Conservation (phyloP, 2,888 invertebrate species). For the Phaonia tiefii region DNA sequence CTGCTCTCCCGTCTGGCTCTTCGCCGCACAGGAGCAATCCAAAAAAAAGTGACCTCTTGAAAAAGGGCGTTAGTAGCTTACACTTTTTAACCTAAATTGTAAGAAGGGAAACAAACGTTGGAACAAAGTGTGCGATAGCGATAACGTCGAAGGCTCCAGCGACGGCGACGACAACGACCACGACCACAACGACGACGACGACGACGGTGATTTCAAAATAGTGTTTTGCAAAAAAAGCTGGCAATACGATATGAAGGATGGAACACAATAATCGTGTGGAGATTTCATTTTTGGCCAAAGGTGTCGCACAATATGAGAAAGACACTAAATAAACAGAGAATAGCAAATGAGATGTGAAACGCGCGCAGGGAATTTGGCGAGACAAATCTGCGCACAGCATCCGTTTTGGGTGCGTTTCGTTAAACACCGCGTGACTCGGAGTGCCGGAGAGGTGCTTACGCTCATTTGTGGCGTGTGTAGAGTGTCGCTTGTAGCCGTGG, state of each 20-base stretch:
- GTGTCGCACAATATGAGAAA: constrained; percentile 39
- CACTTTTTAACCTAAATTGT: constrained; percentile 70
- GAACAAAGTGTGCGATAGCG: constrained; percentile 65
- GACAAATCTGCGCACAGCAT: constrained; percentile 52
- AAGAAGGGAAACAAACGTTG: constrained; percentile 44
- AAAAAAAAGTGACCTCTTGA: constrained; percentile 47
- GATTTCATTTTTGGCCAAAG: constrained; percentile 29
- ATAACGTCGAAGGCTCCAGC: constrained; percentile 70
- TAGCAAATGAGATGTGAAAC: not conserved
- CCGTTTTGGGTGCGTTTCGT: constrained; percentile 64
- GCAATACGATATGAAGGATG: not conserved
- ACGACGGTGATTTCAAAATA: not conserved
- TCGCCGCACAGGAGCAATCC: too few relatives aligned
- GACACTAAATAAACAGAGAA: constrained; percentile 38
- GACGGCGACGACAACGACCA: constrained; percentile 29
- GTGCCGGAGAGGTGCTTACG: not conserved
- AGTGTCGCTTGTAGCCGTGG: constrained; percentile 74
- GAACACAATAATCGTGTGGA: constrained; percentile 21
- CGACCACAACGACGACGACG: constrained; percentile 35
- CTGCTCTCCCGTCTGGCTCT: too few relatives aligned
- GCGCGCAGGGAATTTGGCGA: constrained; percentile 28
- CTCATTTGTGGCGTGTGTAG: constrained; percentile 58
- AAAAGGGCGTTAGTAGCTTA: constrained; percentile 70
- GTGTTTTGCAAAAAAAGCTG: not conserved
- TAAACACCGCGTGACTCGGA: not conserved